A percentile compares a stretch with the other conserved stretches of the same genome.
Conservation (phyloP, 2,797 vertebrate genomes). For the Tachyglossus aculeatus region DNA sequence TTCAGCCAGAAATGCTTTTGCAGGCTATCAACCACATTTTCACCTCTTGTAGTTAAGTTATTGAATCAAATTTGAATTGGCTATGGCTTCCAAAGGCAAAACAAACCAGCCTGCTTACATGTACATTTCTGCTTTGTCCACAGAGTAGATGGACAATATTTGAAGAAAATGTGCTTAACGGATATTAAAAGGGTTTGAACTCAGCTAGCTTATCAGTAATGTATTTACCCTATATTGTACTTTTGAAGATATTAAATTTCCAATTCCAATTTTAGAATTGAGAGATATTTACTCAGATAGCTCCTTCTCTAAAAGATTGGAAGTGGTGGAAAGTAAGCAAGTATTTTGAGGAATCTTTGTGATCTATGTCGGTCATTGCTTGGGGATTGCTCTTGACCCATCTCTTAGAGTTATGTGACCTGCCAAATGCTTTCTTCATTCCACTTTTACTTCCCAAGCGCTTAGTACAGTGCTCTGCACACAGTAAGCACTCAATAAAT, state of each 20-base stretch:
- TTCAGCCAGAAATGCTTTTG: not conserved
- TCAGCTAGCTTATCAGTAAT: not conserved
- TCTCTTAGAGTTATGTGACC: constrained; percentile 51
- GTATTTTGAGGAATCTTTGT: constrained; percentile 25
- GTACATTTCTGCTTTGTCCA: not conserved
- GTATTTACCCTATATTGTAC: not conserved
- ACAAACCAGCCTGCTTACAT: not conserved
- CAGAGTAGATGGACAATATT: not conserved
- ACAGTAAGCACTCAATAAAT: no score
- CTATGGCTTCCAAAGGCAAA: not conserved
- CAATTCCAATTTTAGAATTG: constrained; percentile 17
- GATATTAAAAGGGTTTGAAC: not conserved
- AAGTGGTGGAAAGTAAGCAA: constrained; percentile 34
- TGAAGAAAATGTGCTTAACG: not conserved
- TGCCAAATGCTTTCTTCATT: constrained; percentile 58
- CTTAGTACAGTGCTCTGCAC: no score
- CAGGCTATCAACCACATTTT: not conserved
- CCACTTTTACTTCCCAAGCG: no score
- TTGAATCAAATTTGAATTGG: not conserved
- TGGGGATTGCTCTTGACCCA: constrained; percentile 42
- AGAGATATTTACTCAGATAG: constrained; percentile 34
- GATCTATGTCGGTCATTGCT: constrained; percentile 27
- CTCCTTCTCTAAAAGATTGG: constrained; percentile 20
- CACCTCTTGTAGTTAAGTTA: not conserved
- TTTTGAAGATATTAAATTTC: not conserved